A percentile compares a stretch with the other conserved stretches of the same genome.
Conservation (phyloP, 2,113 vertebrate species). For the Dermatemys mawii region DNA sequence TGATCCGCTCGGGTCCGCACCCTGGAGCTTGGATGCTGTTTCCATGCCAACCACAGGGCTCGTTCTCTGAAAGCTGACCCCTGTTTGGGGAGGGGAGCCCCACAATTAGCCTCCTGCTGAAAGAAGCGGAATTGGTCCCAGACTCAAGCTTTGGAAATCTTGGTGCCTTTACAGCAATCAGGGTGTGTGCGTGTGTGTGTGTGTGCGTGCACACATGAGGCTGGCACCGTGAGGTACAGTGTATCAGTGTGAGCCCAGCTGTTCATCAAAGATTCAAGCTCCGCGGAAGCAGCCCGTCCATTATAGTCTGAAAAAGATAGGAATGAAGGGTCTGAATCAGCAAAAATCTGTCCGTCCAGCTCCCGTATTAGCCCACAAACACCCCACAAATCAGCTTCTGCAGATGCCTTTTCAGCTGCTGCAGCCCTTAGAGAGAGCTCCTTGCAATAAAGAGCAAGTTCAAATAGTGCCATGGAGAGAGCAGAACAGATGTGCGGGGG, state of each 20-base stretch:
- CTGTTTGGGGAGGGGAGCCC: not conserved
- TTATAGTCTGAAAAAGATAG: not conserved
- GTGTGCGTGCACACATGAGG: rapidly evolving
- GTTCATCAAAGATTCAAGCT: not conserved
- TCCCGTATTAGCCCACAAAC: not conserved
- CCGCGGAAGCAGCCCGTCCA: not conserved
- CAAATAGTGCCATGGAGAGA: not conserved
- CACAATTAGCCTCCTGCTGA: no score
- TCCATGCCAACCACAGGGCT: no score
- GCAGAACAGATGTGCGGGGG: not conserved
- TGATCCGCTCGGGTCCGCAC: not conserved
- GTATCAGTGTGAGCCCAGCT: not conserved
- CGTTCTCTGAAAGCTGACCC: not conserved
- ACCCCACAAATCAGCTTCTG: not conserved
- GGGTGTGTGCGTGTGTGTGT: not conserved
- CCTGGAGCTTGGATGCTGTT: no score
- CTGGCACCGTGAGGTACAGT: rapidly evolving
- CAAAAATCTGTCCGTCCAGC: not conserved
- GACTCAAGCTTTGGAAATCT: not conserved
- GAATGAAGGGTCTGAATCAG: not conserved
- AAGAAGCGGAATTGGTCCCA: not conserved
- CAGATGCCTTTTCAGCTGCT: slow-evolving; percentile 41
- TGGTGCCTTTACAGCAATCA: not conserved
- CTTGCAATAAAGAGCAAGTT: slow-evolving; percentile 12
- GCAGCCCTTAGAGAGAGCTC: not conserved